A percentile compares a stretch with the other conserved stretches of the same genome.
These are phyloP conservation scores for Pristionchus fissidentatus DNA, from an alignment of 2,888 invertebrate genomes.

Conservation along the genomic window DNA sequence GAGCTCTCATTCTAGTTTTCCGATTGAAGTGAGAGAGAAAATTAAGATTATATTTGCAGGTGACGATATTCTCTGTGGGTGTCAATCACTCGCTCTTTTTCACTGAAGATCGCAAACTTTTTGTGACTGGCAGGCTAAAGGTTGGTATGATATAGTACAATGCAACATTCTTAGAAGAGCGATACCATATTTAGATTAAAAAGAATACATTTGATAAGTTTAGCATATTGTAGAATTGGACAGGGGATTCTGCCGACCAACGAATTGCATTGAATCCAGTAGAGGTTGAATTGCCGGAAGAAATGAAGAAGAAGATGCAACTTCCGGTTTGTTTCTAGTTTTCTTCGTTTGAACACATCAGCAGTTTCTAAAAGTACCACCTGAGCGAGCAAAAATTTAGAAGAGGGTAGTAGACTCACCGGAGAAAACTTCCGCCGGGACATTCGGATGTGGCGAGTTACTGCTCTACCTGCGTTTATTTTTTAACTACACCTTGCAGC, in stretches of 20 bases:
- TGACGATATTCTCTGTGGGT: constrained; percentile 5
- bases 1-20: not conserved
- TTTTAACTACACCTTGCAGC: too few relatives aligned
- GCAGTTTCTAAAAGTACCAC: too few relatives aligned
- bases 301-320: not conserved
- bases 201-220: too few relatives aligned
- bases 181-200: too few relatives aligned
- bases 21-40: too few relatives aligned
- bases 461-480: too few relatives aligned
- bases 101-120: constrained; percentile 1
- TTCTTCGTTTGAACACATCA: not conserved
- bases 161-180: too few relatives aligned
- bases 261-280: constrained; percentile 5
- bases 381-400: too few relatives aligned
- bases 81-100: constrained; percentile 3
- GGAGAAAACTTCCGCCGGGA: too few relatives aligned
- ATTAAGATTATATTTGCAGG: not conserved
- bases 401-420: too few relatives aligned
- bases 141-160: not conserved
- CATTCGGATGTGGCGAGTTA: too few relatives aligned
- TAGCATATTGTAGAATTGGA: constrained; percentile 16
- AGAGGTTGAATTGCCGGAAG: not conserved
- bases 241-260: not conserved
- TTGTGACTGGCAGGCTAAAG: not conserved
- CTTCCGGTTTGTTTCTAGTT: not conserved